Evolutionary conservation across 2,888 invertebrate genomes (phyloP).

Genomic region (Eumerus sabulonum): DNA sequence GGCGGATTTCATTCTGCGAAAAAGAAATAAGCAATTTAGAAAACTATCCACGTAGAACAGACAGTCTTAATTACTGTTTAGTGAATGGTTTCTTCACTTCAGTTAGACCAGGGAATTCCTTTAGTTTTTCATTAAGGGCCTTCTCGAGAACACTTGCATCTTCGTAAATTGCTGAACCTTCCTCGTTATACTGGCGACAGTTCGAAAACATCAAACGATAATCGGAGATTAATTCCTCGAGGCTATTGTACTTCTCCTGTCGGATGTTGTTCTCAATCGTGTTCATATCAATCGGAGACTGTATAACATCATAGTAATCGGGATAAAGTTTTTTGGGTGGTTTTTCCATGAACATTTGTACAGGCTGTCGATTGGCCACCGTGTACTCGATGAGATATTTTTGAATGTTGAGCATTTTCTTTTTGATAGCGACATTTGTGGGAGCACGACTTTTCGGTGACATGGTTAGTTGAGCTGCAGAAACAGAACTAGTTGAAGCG

Average conservation of each 20-base stretch:
- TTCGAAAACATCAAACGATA: slow-evolving; percentile 97
- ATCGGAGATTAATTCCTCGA: slow-evolving; percentile 93
- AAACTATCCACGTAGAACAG: no score
- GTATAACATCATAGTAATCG: slow-evolving; percentile 96
- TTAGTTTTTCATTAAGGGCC: slow-evolving; percentile 89
- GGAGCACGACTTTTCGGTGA: slow-evolving; percentile 77
- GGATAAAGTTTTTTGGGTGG: slow-evolving; percentile 97
- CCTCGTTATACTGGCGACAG: slow-evolving; percentile 97
- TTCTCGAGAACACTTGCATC: slow-evolving; percentile 94
- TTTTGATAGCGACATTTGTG: slow-evolving; percentile 81
- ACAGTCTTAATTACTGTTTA: slow-evolving; percentile 69
- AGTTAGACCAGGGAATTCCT: slow-evolving; percentile 84
- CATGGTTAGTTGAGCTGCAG: slow-evolving; percentile 49
- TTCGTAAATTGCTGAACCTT: slow-evolving; percentile 96
- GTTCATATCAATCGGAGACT: slow-evolving; percentile 96
- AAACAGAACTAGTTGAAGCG: slow-evolving; percentile 61
- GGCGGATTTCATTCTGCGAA: slow-evolving; percentile 76
- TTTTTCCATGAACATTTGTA: slow-evolving; percentile 96
- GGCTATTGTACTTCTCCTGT: slow-evolving; percentile 87
- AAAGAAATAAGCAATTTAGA: no score
- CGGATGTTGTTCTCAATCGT: slow-evolving; percentile 96
- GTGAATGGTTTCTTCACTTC: slow-evolving; percentile 77
- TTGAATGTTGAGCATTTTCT: slow-evolving; percentile 89
- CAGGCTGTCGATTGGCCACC: slow-evolving; percentile 90
- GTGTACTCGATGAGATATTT: slow-evolving; percentile 86